Percentiles rank a stretch among this genome's conserved stretches.
Evolutionary conservation across 2,888 invertebrate genomes (phyloP).

Genomic region (Ichneumon xanthorius): DNA sequence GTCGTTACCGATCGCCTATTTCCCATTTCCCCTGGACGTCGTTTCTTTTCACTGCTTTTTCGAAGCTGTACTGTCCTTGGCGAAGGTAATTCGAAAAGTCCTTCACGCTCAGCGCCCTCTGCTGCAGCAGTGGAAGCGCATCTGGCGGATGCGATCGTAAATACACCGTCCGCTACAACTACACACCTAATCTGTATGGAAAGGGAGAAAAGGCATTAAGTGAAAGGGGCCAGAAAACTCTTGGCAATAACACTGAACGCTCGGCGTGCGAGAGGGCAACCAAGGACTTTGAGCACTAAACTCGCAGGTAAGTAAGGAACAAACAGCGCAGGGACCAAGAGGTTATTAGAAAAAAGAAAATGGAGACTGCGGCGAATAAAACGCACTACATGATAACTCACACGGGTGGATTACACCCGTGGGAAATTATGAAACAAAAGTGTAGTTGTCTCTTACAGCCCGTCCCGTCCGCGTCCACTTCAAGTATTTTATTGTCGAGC

Average conservation of each 20-base stretch:
- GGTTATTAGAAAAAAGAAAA: neutral
- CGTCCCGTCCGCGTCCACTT: constrained; percentile 21
- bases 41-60: constrained; percentile 23
- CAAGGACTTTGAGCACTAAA: constrained; percentile 44
- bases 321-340: constrained; percentile 18
- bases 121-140: neutral
- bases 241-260: constrained; percentile 27
- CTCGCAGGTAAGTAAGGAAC: neutral
- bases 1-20: constrained; percentile 43
- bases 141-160: constrained; percentile 19
- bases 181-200: constrained; percentile 2
- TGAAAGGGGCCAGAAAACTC: constrained; percentile 21
- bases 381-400: constrained; percentile 47
- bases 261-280: neutral
- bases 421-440: constrained; percentile 59
- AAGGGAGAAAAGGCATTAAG: neutral
- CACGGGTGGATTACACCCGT: constrained; percentile 42
- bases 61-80: neutral
- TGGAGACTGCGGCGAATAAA: constrained; percentile 14
- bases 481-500: constrained; percentile 15
- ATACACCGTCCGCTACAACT: neutral
- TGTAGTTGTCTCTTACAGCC: constrained; percentile 26
- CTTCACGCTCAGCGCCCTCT: neutral
- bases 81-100: neutral
- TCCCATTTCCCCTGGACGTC: constrained; percentile 24